A percentile compares a stretch with the other conserved stretches of the same genome.
Conservation (phyloP, 2,888 invertebrate species). For the Oasisia sp. region DNA sequence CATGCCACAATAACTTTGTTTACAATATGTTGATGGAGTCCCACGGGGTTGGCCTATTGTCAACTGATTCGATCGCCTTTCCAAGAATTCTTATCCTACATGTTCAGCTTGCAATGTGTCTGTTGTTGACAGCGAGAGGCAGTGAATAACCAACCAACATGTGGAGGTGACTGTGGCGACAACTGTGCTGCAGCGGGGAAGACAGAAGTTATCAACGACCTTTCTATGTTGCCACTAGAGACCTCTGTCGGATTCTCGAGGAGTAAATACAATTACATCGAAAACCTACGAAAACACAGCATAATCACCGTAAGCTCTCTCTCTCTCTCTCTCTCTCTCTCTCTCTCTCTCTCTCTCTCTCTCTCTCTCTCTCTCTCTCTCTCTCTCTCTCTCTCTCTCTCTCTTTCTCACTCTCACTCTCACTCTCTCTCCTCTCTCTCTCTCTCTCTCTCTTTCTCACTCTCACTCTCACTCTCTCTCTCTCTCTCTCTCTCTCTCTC, state of each 20-base stretch:
- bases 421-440: too few relatives aligned
- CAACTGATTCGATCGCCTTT: background rate
- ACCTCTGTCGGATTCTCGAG: conserved; percentile 26
- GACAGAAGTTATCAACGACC: background rate
- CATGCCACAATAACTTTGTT: background rate
- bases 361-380: too few relatives aligned
- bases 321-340: background rate
- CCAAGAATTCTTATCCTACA: too few relatives aligned
- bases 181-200: background rate
- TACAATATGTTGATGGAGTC: background rate
- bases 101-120: background rate
- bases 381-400: too few relatives aligned
- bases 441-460: too few relatives aligned
- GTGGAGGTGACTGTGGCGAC: background rate
- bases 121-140: background rate
- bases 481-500: too few relatives aligned
- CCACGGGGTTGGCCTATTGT: background rate
- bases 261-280: conserved; percentile 21
- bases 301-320: background rate
- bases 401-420: too few relatives aligned
- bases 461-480: too few relatives aligned
- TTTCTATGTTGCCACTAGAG: background rate
- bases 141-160: background rate
- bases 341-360: too few relatives aligned
- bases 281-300: background rate